Conservation (phyloP, 1,140 invertebrate genomes). For the Meloidogyne chitwoodi region DNA sequence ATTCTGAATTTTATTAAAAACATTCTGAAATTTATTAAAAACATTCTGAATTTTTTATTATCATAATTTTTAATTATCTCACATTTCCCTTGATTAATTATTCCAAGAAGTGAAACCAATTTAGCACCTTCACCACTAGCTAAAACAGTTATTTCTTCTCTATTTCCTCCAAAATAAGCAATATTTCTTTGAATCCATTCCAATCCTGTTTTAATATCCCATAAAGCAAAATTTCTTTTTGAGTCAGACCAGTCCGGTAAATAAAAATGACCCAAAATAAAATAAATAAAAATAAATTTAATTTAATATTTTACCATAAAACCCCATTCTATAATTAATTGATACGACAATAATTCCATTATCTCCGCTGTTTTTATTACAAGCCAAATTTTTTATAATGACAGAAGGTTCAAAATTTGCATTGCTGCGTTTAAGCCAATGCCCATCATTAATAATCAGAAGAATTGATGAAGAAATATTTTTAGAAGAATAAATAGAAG, state of each 20-base stretch:
- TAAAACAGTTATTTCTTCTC: conserved; percentile 22
- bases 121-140: conserved; percentile 12
- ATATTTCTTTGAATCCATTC: conserved; percentile 22
- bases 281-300: background rate
- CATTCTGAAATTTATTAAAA: too few species aligned
- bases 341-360: conserved; percentile 21
- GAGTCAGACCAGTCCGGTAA: background rate
- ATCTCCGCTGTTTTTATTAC: background rate
- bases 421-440: conserved; percentile 20
- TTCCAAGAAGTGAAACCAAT: conserved; percentile 12
- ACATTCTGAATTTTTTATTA: too few species aligned
- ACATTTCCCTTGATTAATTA: conserved; percentile 3
- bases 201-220: conserved; percentile 19
- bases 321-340: conserved; percentile 22
- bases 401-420: conserved; percentile 18
- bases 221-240: conserved; percentile 15
- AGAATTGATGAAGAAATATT: conserved; percentile 11
- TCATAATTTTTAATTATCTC: too few species aligned
- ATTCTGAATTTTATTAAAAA: too few species aligned
- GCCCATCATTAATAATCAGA: conserved; percentile 13
- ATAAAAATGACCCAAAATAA: background rate
- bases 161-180: conserved; percentile 18
- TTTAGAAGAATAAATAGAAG: background rate
- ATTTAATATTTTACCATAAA: conserved; percentile 9
- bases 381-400: conserved; percentile 16